Evolutionary conservation across 64 coral and sea anemone species (phyloP), one percentile per base, ranked within the genome.

Genomic region (Platygyra sinensis): DNA sequence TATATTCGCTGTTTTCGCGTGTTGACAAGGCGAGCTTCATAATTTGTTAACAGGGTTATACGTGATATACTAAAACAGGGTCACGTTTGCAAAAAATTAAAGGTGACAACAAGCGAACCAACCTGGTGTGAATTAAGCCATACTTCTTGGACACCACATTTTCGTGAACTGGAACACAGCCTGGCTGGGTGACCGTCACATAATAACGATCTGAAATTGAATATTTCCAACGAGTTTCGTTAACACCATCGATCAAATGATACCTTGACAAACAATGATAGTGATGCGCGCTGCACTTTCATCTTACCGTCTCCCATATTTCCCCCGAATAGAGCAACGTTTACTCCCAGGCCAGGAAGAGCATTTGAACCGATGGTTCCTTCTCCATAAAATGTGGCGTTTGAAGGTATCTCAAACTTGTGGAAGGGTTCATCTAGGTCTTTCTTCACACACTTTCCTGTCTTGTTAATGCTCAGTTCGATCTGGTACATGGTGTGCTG

Each of bases 341-440:
- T 52, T 0, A 85, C 81, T 28, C 81, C 81, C 5, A 71, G 17
- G 15, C 81, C 81, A 51, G 81, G 81, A 5, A 49, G 0, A 7
- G 81, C 81, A 72, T 85, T 85, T 51, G 81, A 51, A 60, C 81
- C 81, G 12, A 85, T 69, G 19, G 81, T 85, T 25, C 0, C 33
- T 9, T 50, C 32, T 85, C 62, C 62, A 63, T 71, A 0, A 20
- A 5, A n/a, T 1, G 63, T 85, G 3, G 81, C 81, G 5, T 69
- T 69, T 13, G 27, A 6, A 8, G 81, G 81, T 29, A 85, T 50
- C 36, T 29, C 18, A 85, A 85, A 50, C 62, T 3, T 69, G 22
- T 51, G 62, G 29, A 85, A 83, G 22, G 81, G 62, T 25, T 72
- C 63, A 18, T 36, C 25, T 3, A 85, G 33, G 13, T 69, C 33